A percentile compares a stretch with the other conserved stretches of the same genome.
Conservation (phyloP, 1,140 invertebrate species). For the Linepithema humile region DNA sequence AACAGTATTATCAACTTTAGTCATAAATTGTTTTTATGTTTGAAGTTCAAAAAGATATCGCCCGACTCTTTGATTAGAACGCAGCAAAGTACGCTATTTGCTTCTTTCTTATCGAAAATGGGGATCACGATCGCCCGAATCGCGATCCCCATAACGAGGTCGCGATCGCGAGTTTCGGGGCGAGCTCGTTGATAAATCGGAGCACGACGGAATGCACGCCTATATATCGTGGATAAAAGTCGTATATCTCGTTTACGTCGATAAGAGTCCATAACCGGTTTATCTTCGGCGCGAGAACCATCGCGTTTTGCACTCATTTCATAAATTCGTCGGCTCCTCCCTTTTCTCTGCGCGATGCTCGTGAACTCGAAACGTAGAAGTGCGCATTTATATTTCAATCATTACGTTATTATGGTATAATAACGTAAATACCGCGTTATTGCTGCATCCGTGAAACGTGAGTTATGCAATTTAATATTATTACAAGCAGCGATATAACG, state of each 20-base stretch:
- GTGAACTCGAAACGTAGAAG: neutral
- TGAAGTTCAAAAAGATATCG: neutral
- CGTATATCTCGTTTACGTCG: conserved; percentile 23
- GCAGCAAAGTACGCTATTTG: neutral
- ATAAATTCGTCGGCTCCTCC: conserved; percentile 1
- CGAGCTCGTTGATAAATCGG: conserved; percentile 1
- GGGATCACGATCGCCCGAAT: neutral
- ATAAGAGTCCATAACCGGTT: conserved; percentile 36
- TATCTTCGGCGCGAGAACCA: conserved; percentile 26
- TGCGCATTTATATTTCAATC: neutral
- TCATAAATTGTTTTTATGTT: neutral
- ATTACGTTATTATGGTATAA: neutral
- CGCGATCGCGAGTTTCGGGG: neutral
- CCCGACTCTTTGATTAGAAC: neutral
- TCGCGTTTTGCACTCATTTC: conserved; percentile 2
- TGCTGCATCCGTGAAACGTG: neutral
- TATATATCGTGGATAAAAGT: conserved; percentile 14
- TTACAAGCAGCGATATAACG: neutral
- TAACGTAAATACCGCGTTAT: neutral
- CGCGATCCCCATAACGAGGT: conserved; percentile 8
- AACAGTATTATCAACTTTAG: too few species aligned
- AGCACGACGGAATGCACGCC: neutral
- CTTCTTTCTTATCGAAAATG: neutral
- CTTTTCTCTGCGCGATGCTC: neutral
- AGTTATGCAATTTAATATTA: neutral